phyloP scores from a whole-genome alignment of 2,113 vertebrate species.

The Prinia subflava region DNA sequence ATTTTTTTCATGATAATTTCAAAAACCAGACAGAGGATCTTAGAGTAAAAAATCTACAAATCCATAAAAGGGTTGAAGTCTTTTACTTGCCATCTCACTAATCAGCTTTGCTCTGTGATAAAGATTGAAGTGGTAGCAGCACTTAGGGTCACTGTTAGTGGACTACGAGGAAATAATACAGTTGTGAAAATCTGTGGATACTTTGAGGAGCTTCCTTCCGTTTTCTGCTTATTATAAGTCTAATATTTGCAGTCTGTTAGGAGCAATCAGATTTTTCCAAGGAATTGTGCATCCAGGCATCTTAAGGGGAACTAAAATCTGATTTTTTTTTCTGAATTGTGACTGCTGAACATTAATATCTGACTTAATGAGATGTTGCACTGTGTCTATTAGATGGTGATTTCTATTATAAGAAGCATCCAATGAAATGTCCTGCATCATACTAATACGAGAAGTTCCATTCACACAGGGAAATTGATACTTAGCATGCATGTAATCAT shows the following conservation, averaged over 20 bases:
- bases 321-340: not conserved
- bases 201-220: not conserved
- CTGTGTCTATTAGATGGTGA: not conserved
- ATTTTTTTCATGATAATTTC: not conserved
- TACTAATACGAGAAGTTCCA: not conserved
- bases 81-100: not conserved
- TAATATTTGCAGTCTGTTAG: not conserved
- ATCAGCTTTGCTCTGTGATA: not conserved
- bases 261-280: not conserved
- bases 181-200: not conserved
- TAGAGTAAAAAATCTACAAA: not conserved
- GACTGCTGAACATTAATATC: not conserved
- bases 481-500: not conserved
- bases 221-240: not conserved
- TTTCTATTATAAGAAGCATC: not conserved
- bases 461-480: not conserved
- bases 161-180: not conserved
- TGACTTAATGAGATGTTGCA: not conserved
- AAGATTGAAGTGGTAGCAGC: not conserved
- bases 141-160: not conserved
- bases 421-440: rapidly evolving
- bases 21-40: not conserved
- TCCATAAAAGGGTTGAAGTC: not conserved
- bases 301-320: not conserved
- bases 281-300: not conserved